These are phyloP conservation scores for Leptatherina wallacei DNA, from an alignment of 2,797 vertebrate genomes.

Conservation along the genomic window DNA sequence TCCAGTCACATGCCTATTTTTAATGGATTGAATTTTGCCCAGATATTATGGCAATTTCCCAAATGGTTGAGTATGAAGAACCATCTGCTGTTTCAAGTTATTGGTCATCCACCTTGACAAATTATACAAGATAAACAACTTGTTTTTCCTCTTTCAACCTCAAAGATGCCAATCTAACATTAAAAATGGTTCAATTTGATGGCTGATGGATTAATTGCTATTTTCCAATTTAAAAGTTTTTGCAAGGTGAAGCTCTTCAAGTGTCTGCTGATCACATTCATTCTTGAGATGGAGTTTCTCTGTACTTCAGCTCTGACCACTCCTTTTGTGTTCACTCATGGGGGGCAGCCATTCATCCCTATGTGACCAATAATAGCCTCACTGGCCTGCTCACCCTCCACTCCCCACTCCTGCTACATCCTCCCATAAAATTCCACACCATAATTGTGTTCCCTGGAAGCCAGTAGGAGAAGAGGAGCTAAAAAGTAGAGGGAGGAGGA, in stretches of 20 bases:
- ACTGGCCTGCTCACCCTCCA: conserved; percentile 64
- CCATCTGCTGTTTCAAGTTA: background rate
- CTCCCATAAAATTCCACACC: conserved; percentile 78
- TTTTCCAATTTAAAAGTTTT: conserved; percentile 24
- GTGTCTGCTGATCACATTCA: conserved; percentile 58
- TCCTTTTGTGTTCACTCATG: conserved; percentile 76
- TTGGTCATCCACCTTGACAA: background rate
- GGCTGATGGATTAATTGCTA: background rate
- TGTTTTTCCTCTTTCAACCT: background rate
- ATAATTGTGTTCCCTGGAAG: conserved; percentile 78
- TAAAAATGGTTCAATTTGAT: background rate
- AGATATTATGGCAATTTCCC: background rate
- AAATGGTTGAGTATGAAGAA: background rate
- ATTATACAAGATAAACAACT: background rate
- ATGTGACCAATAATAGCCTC: conserved; percentile 80
- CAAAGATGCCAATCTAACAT: background rate
- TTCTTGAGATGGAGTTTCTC: conserved; percentile 75
- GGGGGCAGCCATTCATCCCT: conserved; percentile 74
- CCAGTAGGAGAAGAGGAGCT: conserved; percentile 69
- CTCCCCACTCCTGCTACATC: conserved; percentile 63
- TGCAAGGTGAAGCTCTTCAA: conserved; percentile 46
- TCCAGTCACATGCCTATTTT: background rate
- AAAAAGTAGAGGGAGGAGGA: conserved; percentile 69
- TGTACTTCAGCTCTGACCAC: conserved; percentile 74
- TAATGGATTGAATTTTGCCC: too few relatives aligned